Base-by-base conservation (phyloP, 2,888 invertebrate species). In the Perdita meconis region DNA sequence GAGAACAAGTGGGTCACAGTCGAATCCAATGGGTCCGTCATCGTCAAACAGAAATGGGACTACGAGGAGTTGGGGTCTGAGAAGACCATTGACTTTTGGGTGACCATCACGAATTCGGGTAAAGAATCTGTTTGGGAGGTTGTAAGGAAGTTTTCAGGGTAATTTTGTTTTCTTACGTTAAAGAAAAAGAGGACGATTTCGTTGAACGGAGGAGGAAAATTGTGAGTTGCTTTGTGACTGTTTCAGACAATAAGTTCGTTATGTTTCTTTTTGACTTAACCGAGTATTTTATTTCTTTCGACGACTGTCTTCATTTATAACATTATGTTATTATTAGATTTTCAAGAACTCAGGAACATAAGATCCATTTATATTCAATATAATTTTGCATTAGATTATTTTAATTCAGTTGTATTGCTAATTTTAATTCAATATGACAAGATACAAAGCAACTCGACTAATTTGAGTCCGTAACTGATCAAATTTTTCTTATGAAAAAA, bases 21-120 rank as follows among this genome's bases (percentile, higher is more conserved):
- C 65, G 97, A 97, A 92, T 95, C 96, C 55, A 97, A 97, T 93
- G 98, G 98, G 86, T 96, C 97, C 69, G 97, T 98, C 89, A 95
- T 96, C 89, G 98, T 98, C 82, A 97, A 97, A 93, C 97, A 97
- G 95, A 97, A 97, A 95, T 98, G 98, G 98, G 98, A 98, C 94
- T 98, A 97, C 93, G 98, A 98, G 91, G 98, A 98, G 90, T 93
- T 98, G 57, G 98, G 98, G 30, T 97, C 97, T 1, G 98, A 98
- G 93, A 98, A 98, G 92, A 98, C 97, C 13, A 98, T 98, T 89
- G 98, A 98, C 93, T 98, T 98, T 93, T 98, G 98, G 98, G 98
- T 98, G 65, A 97, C 97, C 67, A 98, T 98, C 88, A 97, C 97
- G 71, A 98, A 98, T 92, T 95, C 96, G 81, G 97, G 97, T 93